These are phyloP conservation scores for Campoplex capitator DNA, from an alignment of 2,888 invertebrate genomes.

Conservation along the genomic window DNA sequence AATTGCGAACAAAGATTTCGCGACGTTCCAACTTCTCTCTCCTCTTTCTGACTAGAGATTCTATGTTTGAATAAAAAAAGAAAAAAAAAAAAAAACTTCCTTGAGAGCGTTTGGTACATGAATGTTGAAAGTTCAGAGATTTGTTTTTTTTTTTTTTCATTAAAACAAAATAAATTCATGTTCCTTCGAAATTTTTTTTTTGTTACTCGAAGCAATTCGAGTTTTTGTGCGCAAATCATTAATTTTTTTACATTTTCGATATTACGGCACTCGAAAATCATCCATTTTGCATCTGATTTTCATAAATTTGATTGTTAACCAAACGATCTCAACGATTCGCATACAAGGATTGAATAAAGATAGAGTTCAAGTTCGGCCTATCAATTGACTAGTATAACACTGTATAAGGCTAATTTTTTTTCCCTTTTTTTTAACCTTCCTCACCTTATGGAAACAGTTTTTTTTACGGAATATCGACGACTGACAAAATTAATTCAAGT, in stretches of 20 bases:
- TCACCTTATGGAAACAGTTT: conserved; percentile 44
- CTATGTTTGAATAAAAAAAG: conserved; percentile 32
- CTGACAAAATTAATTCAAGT: conserved; percentile 47
- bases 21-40: conserved; percentile 29
- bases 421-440: not conserved
- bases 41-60: conserved; percentile 65
- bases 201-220: not conserved
- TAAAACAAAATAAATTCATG: not conserved
- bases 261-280: not conserved
- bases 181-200: not conserved
- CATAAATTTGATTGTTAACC: not conserved
- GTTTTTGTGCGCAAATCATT: not conserved
- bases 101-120: conserved; percentile 6
- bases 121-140: not conserved
- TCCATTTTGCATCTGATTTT: not conserved
- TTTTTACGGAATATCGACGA: conserved; percentile 48
- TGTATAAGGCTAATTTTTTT: conserved; percentile 49
- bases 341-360: conserved; percentile 47
- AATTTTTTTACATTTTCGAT: too few species aligned
- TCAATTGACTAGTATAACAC: conserved; percentile 80
- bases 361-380: conserved; percentile 69
- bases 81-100: conserved; percentile 26
- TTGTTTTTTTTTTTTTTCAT: not conserved
- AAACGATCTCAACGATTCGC: conserved; percentile 34
- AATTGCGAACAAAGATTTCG: conserved; percentile 44